A percentile compares a stretch with the other conserved stretches of the same genome.
Evolutionary conservation across 92 coral and sea anemone genomes (phyloP).

Genomic region (Desmophyllum pertusum): DNA sequence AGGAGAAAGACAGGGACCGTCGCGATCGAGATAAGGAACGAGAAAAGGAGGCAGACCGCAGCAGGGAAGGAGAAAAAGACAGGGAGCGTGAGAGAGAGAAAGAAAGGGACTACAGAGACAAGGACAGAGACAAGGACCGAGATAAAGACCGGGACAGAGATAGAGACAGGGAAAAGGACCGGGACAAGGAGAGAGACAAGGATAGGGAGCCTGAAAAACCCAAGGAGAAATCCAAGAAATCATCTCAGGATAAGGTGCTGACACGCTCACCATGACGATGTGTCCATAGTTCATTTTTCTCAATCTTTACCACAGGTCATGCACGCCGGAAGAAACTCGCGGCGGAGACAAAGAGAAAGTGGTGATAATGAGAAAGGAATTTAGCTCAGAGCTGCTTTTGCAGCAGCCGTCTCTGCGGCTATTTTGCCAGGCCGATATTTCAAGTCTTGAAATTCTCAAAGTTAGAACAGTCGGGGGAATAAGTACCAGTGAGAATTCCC

Average conservation of each 20-base stretch:
- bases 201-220: constrained; percentile 48
- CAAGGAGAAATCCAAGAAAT: constrained; percentile 55
- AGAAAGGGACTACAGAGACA: constrained; percentile 62
- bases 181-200: constrained; percentile 58
- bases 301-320: constrained; percentile 34
- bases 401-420: no score
- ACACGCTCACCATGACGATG: constrained; percentile 40
- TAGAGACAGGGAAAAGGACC: constrained; percentile 48
- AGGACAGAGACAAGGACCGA: constrained; percentile 64
- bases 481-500: background rate
- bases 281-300: constrained; percentile 23
- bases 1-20: constrained; percentile 54
- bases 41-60: constrained; percentile 61
- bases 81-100: constrained; percentile 69
- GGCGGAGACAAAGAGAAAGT: background rate
- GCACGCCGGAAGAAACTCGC: background rate
- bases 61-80: constrained; percentile 59
- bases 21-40: constrained; percentile 65
- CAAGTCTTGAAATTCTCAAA: background rate
- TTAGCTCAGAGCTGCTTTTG: no score
- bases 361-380: background rate
- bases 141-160: constrained; percentile 57
- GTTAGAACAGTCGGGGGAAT: background rate
- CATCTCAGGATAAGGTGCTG: constrained; percentile 69
- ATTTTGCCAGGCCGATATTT: background rate